Conservation (phyloP, 2,888 invertebrate genomes). For the Rosalia funebris region DNA sequence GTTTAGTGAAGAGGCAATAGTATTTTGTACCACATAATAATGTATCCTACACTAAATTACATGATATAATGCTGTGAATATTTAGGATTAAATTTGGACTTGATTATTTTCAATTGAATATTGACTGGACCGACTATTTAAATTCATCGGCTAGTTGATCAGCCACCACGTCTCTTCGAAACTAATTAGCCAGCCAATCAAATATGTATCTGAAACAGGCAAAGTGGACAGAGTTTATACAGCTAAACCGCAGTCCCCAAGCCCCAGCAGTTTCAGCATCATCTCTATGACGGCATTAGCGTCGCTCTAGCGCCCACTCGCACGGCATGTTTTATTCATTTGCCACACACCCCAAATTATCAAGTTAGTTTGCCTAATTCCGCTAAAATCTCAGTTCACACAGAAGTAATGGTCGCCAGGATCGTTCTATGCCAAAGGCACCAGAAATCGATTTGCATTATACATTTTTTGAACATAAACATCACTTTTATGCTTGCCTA, state of each 20-base stretch:
- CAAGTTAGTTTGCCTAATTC: conserved; percentile 29
- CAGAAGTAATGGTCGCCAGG: background rate
- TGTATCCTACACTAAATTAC: too few species aligned
- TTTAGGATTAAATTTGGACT: too few species aligned
- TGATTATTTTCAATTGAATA: too few species aligned
- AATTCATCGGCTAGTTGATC: too few species aligned
- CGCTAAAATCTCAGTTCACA: conserved; percentile 15
- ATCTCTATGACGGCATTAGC: conserved; percentile 31
- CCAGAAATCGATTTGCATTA: too few species aligned
- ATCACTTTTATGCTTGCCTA: too few species aligned
- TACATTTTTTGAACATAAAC: too few species aligned
- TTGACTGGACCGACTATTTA: too few species aligned
- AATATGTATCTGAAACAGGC: conserved; percentile 20
- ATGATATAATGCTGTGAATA: too few species aligned
- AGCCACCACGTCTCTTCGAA: background rate
- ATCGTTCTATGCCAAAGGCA: too few species aligned
- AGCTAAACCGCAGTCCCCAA: conserved; percentile 18
- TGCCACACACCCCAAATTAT: conserved; percentile 26
- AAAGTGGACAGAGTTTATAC: conserved; percentile 22
- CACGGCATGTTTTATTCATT: conserved; percentile 32
- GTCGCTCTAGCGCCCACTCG: conserved; percentile 29
- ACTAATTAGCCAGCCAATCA: conserved; percentile 11
- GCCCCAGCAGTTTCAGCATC: conserved; percentile 26
- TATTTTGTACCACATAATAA: too few species aligned
- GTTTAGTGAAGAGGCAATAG: too few species aligned